phyloP scores from a whole-genome alignment of 1,140 invertebrate genomes.

The Cydia pomonella region DNA sequence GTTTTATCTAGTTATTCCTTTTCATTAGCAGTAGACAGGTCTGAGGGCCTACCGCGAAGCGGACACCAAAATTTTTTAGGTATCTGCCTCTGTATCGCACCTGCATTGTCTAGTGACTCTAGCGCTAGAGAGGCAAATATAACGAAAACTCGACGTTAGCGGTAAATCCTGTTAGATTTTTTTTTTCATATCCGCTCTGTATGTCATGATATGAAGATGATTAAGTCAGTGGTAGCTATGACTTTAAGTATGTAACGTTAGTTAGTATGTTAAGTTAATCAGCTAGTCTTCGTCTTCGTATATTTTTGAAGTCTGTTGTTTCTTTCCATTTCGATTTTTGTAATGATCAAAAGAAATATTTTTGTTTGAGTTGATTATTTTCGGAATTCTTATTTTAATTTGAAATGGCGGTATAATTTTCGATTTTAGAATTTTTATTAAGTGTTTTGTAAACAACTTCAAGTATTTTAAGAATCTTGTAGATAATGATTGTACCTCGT shows the following conservation, averaged over 20 bases:
- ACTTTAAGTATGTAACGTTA: not conserved
- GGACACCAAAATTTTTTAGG: too few relatives aligned
- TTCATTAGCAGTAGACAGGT: too few relatives aligned
- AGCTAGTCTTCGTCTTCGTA: constrained; percentile 20
- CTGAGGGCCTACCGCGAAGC: too few relatives aligned
- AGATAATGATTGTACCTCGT: not conserved
- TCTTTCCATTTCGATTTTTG: not conserved
- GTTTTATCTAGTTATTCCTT: not conserved
- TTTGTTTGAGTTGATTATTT: not conserved
- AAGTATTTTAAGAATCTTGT: not conserved
- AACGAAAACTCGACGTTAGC: too few relatives aligned
- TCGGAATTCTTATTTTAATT: not conserved
- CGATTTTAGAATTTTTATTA: not conserved
- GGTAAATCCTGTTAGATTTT: too few relatives aligned
- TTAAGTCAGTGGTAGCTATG: not conserved
- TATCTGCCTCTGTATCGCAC: too few relatives aligned
- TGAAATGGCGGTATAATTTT: not conserved
- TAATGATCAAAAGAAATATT: not conserved
- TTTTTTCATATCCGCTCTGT: too few relatives aligned
- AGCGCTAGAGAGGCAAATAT: too few relatives aligned
- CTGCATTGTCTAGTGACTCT: too few relatives aligned
- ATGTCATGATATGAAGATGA: too few relatives aligned
- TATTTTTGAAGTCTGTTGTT: not conserved
- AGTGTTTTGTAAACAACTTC: not conserved
- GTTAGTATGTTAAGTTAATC: too few relatives aligned